Percentiles rank a stretch among this genome's conserved stretches.
phyloP scores from a whole-genome alignment of 2,797 vertebrate species.

The Glossophaga mutica region DNA sequence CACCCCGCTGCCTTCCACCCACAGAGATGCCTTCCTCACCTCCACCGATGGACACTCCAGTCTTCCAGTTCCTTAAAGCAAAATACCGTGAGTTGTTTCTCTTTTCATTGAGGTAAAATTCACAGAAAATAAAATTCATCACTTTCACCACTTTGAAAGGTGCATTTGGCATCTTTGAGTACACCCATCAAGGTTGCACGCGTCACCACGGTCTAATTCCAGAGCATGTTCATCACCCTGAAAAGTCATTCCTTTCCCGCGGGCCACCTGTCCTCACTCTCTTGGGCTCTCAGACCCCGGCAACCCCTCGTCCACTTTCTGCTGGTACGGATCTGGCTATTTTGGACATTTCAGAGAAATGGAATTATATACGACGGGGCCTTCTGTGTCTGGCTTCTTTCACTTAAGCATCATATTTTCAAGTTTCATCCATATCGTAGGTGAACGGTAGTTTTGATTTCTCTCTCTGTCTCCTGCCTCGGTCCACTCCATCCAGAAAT shows the following conservation, averaged over 20 bases:
- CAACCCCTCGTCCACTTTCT: neutral
- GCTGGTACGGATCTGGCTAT: neutral
- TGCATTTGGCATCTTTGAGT: neutral
- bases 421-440: neutral
- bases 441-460: neutral
- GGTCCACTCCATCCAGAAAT: neutral
- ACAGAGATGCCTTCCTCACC: neutral
- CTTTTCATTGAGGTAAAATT: neutral
- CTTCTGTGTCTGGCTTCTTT: neutral
- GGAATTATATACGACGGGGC: neutral
- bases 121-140: neutral
- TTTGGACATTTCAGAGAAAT: neutral
- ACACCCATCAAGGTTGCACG: neutral
- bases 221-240: neutral
- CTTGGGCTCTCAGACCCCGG: neutral
- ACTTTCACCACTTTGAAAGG: neutral
- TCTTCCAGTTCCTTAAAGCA: neutral
- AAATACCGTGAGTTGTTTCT: neutral
- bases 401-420: neutral
- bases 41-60: no score
- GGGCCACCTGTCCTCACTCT: neutral
- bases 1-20: neutral
- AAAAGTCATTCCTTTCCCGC: neutral
- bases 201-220: neutral
- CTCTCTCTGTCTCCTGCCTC: neutral